These are phyloP conservation scores for Tortricodes alternella DNA, from an alignment of 2,888 invertebrate species.

Conservation along the genomic window DNA sequence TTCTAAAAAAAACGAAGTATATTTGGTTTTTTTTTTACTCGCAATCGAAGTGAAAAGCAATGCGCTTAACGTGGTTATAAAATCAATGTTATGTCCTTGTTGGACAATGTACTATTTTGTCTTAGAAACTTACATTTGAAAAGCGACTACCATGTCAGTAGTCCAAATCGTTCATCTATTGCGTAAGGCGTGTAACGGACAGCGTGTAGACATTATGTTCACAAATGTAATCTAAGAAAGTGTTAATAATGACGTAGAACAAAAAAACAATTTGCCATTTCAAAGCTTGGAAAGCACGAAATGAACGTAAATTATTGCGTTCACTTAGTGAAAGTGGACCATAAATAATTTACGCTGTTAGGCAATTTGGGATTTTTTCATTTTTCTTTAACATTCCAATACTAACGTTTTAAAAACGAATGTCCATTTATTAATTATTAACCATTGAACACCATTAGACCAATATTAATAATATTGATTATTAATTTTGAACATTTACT, in stretches of 20 bases:
- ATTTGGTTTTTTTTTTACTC: too few relatives aligned
- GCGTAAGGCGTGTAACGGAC: slow-evolving; percentile 9
- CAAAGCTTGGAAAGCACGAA: slow-evolving; percentile 59
- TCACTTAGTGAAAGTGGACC: slow-evolving; percentile 71
- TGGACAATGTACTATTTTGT: too few relatives aligned
- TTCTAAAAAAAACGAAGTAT: too few relatives aligned
- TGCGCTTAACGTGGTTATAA: too few relatives aligned
- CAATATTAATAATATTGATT: too few relatives aligned
- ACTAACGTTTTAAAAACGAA: neutral
- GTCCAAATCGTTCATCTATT: slow-evolving; percentile 1
- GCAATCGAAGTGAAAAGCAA: too few relatives aligned
- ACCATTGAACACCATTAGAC: too few relatives aligned
- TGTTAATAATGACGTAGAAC: slow-evolving; percentile 43
- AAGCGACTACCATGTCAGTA: neutral
- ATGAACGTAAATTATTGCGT: slow-evolving; percentile 63
- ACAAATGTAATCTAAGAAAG: slow-evolving; percentile 51
- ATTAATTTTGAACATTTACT: too few relatives aligned
- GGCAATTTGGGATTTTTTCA: slow-evolving; percentile 48
- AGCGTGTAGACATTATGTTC: slow-evolving; percentile 11
- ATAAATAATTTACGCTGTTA: slow-evolving; percentile 60
- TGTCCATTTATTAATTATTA: too few relatives aligned
- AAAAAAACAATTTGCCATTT: slow-evolving; percentile 57
- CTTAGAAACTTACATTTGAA: too few relatives aligned
- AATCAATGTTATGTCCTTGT: too few relatives aligned
- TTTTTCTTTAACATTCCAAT: slow-evolving; percentile 12